phyloP scores from a whole-genome alignment of 2,113 vertebrate genomes.

The Rhagologus leucostigma region DNA sequence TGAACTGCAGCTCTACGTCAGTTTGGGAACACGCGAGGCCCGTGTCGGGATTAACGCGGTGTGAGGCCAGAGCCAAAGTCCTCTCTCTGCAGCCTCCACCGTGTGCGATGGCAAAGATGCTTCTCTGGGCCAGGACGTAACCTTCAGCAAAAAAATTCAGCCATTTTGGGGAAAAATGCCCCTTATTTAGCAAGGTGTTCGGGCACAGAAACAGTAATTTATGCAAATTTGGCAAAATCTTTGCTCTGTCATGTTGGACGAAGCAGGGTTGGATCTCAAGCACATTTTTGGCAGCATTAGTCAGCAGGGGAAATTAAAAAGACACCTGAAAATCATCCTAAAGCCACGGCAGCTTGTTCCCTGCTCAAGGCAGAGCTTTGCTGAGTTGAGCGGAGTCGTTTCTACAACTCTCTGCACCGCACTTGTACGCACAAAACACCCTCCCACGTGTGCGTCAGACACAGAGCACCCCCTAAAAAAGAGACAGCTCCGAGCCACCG shows the following conservation, averaged over 20 bases:
- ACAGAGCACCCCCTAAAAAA: neutral
- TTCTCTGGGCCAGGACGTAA: neutral
- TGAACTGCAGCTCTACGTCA: neutral
- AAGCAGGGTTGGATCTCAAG: neutral
- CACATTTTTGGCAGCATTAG: accelerated
- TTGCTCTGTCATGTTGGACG: accelerated
- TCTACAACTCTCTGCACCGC: neutral
- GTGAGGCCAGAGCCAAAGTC: neutral
- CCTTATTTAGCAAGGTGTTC: neutral
- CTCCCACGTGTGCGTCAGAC: accelerated
- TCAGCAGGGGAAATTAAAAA: neutral
- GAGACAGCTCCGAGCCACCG: neutral
- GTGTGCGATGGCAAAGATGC: accelerated
- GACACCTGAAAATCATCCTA: neutral
- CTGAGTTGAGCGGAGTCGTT: accelerated
- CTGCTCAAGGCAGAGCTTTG: neutral
- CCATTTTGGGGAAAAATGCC: neutral
- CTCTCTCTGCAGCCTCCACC: neutral
- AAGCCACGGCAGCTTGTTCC: neutral
- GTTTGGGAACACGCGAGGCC: neutral
- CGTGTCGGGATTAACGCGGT: accelerated
- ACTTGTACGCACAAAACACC: neutral
- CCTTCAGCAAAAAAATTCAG: neutral
- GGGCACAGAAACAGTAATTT: neutral
- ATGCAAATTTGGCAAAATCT: neutral